Base-by-base conservation (phyloP, 2,113 vertebrate species). In the Prionailurus bengalensis region DNA sequence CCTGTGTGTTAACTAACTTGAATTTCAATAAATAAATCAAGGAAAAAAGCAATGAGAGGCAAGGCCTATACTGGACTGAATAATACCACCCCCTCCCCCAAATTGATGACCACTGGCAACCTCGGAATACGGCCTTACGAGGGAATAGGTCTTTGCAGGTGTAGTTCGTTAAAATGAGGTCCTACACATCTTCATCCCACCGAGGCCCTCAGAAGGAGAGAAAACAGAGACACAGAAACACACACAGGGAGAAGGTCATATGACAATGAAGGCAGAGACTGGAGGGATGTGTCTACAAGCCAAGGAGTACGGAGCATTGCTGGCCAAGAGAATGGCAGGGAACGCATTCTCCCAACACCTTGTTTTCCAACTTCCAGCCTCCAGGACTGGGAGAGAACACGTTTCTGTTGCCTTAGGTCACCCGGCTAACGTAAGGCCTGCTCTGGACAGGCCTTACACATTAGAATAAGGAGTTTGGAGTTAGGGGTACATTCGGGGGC, bases 391-490 rank as follows among this genome's bases (percentile, higher is more conserved):
- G 36, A 61, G 17, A 87, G 51, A 36, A 73, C 9, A 66, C 6
- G 4, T 53, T 42, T 45, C 53, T 27, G 42, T 23, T 36, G 51
- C 39, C 73, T 42, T 19, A 21, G 31, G 39, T 51, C 27, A 7
- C 1, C 27, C 23, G 2, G 58, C 36, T 58, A 48, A 76, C 73
- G 48, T 27, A 16, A 76, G 42, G 73, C 42, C 55, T 29, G 63
- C 39, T 65, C 55, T 15, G 17, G 13, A 13, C n/a, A 84, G 39
- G 61, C 12, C 11, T 1, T 3, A 8, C 3, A 5, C 25, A 10
- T 0, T 3, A n/a, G 0, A 61, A 31, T 10, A 9, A 51, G 45
- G 31, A 53, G 14, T 58, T 0, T 13, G 80, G 74, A 63, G 53
- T 15, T 48, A 27, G 27, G 23, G 42, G 42, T 78, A 78, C 27